Percentiles rank a stretch among this genome's conserved stretches.
phyloP scores from a whole-genome alignment of 2,888 invertebrate species.

The Camponotus fellah region DNA sequence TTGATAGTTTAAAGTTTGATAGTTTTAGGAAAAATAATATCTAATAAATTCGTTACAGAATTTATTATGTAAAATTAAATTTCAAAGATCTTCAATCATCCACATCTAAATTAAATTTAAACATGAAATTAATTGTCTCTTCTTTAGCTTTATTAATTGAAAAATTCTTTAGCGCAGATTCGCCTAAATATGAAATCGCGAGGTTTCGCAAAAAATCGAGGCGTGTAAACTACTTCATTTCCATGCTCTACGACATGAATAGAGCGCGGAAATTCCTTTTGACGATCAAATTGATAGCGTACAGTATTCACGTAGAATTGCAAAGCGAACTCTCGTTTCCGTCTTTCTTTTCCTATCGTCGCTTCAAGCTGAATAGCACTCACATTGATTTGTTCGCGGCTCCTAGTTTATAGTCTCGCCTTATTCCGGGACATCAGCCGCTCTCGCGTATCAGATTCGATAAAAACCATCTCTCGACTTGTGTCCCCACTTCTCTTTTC shows the following conservation, averaged over 20 bases:
- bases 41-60: not conserved
- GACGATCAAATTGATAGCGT: conserved; percentile 79
- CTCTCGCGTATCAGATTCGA: conserved; percentile 70
- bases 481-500: conserved; percentile 31
- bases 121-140: not conserved
- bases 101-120: not conserved
- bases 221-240: conserved; percentile 27
- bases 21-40: not conserved
- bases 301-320: conserved; percentile 71
- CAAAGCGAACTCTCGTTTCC: conserved; percentile 73
- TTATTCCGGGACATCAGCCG: conserved; percentile 65
- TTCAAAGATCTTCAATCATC: not conserved
- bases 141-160: not conserved
- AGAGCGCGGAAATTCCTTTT: conserved; percentile 69
- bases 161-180: not conserved
- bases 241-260: conserved; percentile 3
- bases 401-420: conserved; percentile 81
- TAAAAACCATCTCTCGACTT: conserved; percentile 66
- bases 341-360: conserved; percentile 58
- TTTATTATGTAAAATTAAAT: not conserved
- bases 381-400: conserved; percentile 84
- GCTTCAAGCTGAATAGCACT: conserved; percentile 77
- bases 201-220: not conserved
- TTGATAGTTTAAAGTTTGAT: not conserved
- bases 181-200: not conserved